Evolutionary conservation across 2,797 vertebrate genomes (phyloP).

Genomic region (Ambastaia sidthimunki): DNA sequence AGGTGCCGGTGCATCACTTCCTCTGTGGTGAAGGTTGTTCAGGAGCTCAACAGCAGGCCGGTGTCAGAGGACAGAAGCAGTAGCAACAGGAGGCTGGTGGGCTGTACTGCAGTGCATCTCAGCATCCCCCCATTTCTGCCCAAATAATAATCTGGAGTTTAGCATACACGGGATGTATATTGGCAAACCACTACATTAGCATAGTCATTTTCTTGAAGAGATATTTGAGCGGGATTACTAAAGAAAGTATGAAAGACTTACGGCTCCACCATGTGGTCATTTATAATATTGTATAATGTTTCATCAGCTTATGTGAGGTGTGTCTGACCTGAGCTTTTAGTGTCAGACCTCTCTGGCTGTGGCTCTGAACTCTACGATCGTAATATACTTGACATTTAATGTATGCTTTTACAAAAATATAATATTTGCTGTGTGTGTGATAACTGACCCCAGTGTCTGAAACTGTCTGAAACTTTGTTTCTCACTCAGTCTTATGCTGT

Average conservation of each 20-base stretch:
- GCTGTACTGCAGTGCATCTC: no score
- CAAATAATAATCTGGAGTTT: no score
- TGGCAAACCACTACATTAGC: no score
- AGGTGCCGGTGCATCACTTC: constrained; percentile 83
- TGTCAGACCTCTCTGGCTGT: constrained; percentile 86
- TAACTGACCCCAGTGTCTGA: not conserved
- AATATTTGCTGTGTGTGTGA: not conserved
- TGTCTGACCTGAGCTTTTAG: not conserved
- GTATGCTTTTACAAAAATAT: no score
- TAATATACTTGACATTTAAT: no score
- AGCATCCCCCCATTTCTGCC: no score
- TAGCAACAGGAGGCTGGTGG: no score
- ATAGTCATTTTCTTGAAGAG: no score
- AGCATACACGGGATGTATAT: no score
- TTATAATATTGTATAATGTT: no score
- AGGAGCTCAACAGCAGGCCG: constrained; percentile 97
- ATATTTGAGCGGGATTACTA: not conserved
- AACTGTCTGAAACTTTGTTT: not conserved
- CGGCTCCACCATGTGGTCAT: constrained; percentile 47
- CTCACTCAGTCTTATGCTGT: not conserved
- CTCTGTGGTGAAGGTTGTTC: constrained; percentile 93
- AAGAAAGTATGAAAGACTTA: not conserved
- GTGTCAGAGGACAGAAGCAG: constrained; percentile 74
- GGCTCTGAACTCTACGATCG: constrained; percentile 60
- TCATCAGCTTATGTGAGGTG: not conserved